phyloP scores from a whole-genome alignment of 1,140 invertebrate species.

The Drosophila sturtevanti region DNA sequence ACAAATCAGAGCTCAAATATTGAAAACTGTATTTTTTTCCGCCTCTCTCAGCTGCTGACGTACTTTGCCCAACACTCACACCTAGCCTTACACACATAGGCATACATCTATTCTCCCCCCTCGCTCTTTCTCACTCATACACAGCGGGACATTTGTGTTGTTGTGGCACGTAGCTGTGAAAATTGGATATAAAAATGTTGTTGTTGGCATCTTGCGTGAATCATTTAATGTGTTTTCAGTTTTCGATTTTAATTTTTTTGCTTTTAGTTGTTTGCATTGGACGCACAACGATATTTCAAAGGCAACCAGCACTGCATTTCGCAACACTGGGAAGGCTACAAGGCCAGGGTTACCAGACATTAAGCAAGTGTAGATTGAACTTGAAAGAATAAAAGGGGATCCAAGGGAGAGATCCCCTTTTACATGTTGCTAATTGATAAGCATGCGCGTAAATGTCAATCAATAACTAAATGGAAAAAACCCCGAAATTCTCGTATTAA shows the following conservation, averaged over 20 bases:
- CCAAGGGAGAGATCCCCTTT: background rate
- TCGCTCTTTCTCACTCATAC: background rate
- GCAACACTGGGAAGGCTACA: constrained; percentile 32
- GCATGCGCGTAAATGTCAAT: constrained; percentile 12
- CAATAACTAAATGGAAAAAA: constrained; percentile 15
- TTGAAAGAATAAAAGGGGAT: background rate
- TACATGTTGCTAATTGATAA: constrained; percentile 14
- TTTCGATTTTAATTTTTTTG: constrained; percentile 25
- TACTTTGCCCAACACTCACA: constrained; percentile 32
- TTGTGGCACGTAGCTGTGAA: constrained; percentile 59
- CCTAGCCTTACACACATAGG: background rate
- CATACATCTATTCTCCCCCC: background rate
- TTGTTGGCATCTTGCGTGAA: constrained; percentile 40
- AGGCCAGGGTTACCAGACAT: constrained; percentile 15
- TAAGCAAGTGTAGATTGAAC: constrained; percentile 23
- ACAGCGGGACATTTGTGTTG: constrained; percentile 49
- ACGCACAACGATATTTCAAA: constrained; percentile 19
- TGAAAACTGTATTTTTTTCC: constrained; percentile 45
- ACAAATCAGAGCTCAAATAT: constrained; percentile 49
- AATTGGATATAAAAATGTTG: constrained; percentile 55
- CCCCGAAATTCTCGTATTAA: constrained; percentile 25
- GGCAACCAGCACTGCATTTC: constrained; percentile 31
- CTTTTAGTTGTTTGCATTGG: constrained; percentile 67
- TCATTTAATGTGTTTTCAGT: constrained; percentile 42
- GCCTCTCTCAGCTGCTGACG: constrained; percentile 55